Percentiles rank a stretch among this genome's conserved stretches.
These are phyloP conservation scores for Lordiphosa andalusiaca DNA, from an alignment of 2,888 invertebrate genomes.

Conservation along the genomic window DNA sequence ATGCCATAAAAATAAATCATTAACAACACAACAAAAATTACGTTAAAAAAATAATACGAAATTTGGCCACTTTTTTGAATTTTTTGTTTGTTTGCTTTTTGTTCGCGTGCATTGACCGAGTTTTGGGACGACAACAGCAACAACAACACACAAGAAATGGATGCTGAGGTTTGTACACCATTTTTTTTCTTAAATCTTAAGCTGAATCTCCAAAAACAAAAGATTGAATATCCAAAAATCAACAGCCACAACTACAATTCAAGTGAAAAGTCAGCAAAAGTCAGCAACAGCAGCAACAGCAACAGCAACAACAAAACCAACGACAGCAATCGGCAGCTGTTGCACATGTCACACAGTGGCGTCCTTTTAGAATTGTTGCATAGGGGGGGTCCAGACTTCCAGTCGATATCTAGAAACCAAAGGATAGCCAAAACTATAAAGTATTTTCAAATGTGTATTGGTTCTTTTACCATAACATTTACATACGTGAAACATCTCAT, in stretches of 20 bases:
- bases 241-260: conserved; percentile 33
- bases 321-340: conserved; percentile 23
- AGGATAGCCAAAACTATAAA: too few relatives aligned
- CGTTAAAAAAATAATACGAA: conserved; percentile 26
- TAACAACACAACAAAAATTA: conserved; percentile 33
- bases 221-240: conserved; percentile 13
- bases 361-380: neutral
- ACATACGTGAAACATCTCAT: too few relatives aligned
- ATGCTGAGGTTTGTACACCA: conserved; percentile 61
- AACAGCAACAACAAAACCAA: conserved; percentile 17
- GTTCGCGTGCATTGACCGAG: conserved; percentile 47
- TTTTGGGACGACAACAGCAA: conserved; percentile 30
- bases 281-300: conserved; percentile 19
- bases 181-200: conserved; percentile 17
- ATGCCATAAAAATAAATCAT: conserved; percentile 54
- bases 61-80: conserved; percentile 13
- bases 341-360: conserved; percentile 1
- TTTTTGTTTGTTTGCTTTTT: conserved; percentile 28
- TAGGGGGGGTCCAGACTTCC: too few relatives aligned
- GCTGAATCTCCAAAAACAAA: conserved; percentile 18
- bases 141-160: conserved; percentile 41
- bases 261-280: conserved; percentile 47
- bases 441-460: too few relatives aligned
- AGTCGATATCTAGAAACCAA: too few relatives aligned
- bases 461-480: too few relatives aligned